Evolutionary conservation across 2,113 vertebrate species (phyloP), one percentile per base, ranked within the genome.

Genomic region (Trichechus manatus): DNA sequence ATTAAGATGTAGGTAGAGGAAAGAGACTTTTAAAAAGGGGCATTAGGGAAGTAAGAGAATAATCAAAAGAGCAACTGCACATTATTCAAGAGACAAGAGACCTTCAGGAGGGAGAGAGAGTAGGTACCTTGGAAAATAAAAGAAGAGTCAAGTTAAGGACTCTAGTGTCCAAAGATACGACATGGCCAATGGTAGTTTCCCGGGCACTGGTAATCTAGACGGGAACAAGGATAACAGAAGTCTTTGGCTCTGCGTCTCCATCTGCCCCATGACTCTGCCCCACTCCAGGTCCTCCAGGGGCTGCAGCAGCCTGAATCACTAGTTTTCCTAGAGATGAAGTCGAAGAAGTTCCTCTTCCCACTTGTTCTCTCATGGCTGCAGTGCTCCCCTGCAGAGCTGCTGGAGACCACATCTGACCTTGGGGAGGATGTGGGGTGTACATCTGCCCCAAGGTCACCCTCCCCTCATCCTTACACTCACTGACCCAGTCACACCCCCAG

Each of bases 191-290:
- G 4, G 27, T 7, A 31, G 23, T 19, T 47, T 79, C 42, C 50
- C 20, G 0, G 29, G 56, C 39, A 53, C 5, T 14, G 2, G 50
- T 22, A 64, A 14, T 59, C 33, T 13, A 63, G 61, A 31, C 61
- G 14, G 80, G 15, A 33, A 22, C 63, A 59, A 1, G 33, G 50
- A 19, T 29, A 9, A 50, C 0, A 9, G 56, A 47, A 78, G 36
- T 4, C 11, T 63, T 22, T 31, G 29, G 11, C 10, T 47, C 25
- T n/a, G 44, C 42, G 0, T 29, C 50, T 61, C 87, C 50, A 29
- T 36, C 42, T 33, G 33, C 14, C 25, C 11, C 0, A 0, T 3
- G 15, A 17, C 13, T 25, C 5, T 63, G 22, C 5, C 10, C 53
- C 50, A 31, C 17, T 2, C 36, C 29, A 11, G 33, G 20, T n/a